Conservation (phyloP, 2,888 invertebrate species). For the Aromia moschata region DNA sequence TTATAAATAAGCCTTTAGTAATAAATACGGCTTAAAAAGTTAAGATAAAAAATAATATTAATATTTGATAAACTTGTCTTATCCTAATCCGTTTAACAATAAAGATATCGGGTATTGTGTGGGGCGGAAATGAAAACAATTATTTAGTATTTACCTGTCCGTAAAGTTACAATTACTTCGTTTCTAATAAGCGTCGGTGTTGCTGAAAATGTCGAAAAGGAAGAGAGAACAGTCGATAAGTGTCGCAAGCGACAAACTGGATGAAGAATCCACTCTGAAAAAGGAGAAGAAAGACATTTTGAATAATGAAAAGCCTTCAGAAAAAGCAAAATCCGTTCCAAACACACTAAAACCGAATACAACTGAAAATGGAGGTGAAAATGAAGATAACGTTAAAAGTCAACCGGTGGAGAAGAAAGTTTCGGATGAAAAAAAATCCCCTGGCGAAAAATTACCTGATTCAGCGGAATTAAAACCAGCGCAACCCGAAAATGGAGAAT, state of each 20-base stretch:
- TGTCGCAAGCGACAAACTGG: neutral
- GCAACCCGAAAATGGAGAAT: neutral
- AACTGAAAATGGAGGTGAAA: neutral
- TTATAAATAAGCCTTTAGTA: neutral
- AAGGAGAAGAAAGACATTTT: neutral
- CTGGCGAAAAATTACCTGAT: neutral
- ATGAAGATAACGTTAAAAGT: neutral
- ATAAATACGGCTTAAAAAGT: conserved; percentile 11
- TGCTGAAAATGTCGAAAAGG: conserved; percentile 11
- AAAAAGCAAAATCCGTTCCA: neutral
- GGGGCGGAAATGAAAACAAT: neutral
- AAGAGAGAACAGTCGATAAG: neutral
- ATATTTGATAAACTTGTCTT: conserved; percentile 16
- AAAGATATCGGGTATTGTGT: conserved; percentile 1
- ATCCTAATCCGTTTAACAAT: conserved; percentile 3
- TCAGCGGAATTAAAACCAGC: neutral
- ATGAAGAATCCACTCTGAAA: neutral
- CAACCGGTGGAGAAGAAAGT: neutral
- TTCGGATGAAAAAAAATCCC: neutral
- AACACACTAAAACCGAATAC: neutral
- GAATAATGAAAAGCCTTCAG: neutral
- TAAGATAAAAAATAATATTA: conserved; percentile 14
- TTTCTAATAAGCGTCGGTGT: neutral
- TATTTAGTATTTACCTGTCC: neutral
- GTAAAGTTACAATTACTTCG: neutral